Conservation (phyloP, 2,797 vertebrate genomes). For the Mus caroli region DNA sequence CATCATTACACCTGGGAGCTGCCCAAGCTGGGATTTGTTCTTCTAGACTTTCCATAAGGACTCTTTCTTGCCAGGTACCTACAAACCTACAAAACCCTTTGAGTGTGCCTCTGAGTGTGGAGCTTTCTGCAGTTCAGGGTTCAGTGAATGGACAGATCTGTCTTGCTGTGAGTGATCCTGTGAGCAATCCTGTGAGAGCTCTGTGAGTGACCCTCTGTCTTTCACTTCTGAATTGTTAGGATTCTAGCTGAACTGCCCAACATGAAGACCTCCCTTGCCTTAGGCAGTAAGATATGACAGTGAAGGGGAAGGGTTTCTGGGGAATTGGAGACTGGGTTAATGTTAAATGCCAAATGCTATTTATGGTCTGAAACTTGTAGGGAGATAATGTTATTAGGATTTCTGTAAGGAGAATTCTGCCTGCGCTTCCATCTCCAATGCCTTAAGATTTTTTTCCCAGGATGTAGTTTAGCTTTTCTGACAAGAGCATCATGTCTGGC, state of each 20-base stretch:
- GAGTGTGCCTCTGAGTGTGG: neutral
- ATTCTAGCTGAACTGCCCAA: neutral
- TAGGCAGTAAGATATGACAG: neutral
- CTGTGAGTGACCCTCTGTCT: neutral
- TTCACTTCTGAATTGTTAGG: neutral
- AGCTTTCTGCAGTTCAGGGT: neutral
- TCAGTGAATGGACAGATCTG: neutral
- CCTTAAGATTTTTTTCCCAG: neutral
- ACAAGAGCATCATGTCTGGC: neutral
- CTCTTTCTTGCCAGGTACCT: neutral
- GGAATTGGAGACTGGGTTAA: neutral
- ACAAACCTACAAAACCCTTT: neutral
- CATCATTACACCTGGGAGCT: neutral
- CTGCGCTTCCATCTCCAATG: neutral
- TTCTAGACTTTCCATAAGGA: neutral
- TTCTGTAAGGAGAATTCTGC: neutral
- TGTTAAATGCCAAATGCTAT: neutral
- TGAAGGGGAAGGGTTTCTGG: neutral
- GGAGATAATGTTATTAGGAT: neutral
- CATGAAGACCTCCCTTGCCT: neutral
- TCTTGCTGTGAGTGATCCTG: too few relatives aligned
- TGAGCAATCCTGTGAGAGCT: neutral
- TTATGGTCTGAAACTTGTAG: neutral
- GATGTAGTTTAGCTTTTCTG: neutral
- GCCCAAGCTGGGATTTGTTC: neutral